phyloP scores from a whole-genome alignment of 2,113 vertebrate genomes.

The Vulpes vulpes region DNA sequence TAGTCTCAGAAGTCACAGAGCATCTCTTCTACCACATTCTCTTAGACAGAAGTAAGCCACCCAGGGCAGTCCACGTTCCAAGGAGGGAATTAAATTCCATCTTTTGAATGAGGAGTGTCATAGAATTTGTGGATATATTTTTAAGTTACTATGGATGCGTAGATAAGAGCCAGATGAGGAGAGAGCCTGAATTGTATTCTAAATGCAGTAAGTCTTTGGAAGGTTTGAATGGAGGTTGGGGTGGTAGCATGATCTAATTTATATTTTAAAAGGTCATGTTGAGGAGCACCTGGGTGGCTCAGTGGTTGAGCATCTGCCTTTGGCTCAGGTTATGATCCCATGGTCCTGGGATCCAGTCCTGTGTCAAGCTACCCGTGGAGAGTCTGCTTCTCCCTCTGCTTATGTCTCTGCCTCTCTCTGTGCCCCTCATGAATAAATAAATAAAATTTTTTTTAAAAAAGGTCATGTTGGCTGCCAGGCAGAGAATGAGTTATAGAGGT shows the following conservation, averaged over 20 bases:
- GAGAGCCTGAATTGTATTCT: not conserved
- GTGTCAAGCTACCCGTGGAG: no score
- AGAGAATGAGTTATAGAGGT: not conserved
- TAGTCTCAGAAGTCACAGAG: not conserved
- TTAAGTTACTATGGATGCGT: not conserved
- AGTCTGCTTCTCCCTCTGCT: no score
- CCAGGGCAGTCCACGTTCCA: not conserved
- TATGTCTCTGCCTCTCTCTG: no score
- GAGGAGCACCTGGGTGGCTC: no score
- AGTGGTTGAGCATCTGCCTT: no score
- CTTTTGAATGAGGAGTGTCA: not conserved
- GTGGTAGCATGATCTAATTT: not conserved
- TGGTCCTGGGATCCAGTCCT: no score
- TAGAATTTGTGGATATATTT: not conserved
- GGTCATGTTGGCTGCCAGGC: not conserved
- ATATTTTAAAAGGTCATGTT: not conserved
- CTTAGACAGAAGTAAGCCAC: not conserved
- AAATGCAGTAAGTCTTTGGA: not conserved
- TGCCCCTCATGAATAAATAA: no score
- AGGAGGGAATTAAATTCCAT: not conserved
- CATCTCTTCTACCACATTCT: not conserved
- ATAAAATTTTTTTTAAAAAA: not conserved
- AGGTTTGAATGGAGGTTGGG: not conserved
- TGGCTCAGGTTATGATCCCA: no score
- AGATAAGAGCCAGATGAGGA: not conserved